A percentile compares a stretch with the other conserved stretches of the same genome.
These are phyloP conservation scores for Drosophila formosana DNA, from an alignment of 2,888 invertebrate genomes.

Conservation along the genomic window DNA sequence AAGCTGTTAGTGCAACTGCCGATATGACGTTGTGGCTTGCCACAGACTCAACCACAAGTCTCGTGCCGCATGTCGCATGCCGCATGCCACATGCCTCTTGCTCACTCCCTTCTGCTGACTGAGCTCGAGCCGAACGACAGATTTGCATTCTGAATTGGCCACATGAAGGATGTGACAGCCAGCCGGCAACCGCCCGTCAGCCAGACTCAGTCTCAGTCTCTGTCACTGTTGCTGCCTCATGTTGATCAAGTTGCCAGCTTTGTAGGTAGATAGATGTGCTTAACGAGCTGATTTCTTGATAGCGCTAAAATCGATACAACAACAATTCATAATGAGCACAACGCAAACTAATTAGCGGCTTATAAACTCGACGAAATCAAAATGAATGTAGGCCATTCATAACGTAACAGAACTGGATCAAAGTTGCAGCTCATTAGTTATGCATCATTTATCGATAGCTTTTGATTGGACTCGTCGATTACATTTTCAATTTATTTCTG, in stretches of 20 bases:
- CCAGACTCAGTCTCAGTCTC: not conserved
- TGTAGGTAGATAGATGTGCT: slow-evolving; percentile 21
- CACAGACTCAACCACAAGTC: slow-evolving; percentile 1
- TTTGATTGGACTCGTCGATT: slow-evolving; percentile 58
- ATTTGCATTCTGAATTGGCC: slow-evolving; percentile 80
- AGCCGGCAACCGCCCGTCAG: slow-evolving; percentile 16
- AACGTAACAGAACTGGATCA: slow-evolving; percentile 8
- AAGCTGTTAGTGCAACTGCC: slow-evolving; percentile 77
- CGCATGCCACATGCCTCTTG: no score
- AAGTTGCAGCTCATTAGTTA: slow-evolving; percentile 50
- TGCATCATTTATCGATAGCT: slow-evolving; percentile 47
- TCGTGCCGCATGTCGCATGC: no score
- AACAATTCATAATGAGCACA: slow-evolving; percentile 53
- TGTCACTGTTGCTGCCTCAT: not conserved
- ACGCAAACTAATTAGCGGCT: slow-evolving; percentile 72
- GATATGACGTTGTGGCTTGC: slow-evolving; percentile 43
- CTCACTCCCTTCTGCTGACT: slow-evolving; percentile 33
- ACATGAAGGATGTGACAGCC: slow-evolving; percentile 54
- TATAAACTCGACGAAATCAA: slow-evolving; percentile 39
- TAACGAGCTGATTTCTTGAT: slow-evolving; percentile 38
- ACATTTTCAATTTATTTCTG: slow-evolving; percentile 65
- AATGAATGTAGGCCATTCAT: not conserved
- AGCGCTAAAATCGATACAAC: slow-evolving; percentile 32
- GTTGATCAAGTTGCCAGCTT: slow-evolving; percentile 38
- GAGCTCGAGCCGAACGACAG: slow-evolving; percentile 45